Evolutionary conservation across 2,797 vertebrate genomes (phyloP), one percentile per base, ranked within the genome.

Genomic region (Rhynchonycteris naso): DNA sequence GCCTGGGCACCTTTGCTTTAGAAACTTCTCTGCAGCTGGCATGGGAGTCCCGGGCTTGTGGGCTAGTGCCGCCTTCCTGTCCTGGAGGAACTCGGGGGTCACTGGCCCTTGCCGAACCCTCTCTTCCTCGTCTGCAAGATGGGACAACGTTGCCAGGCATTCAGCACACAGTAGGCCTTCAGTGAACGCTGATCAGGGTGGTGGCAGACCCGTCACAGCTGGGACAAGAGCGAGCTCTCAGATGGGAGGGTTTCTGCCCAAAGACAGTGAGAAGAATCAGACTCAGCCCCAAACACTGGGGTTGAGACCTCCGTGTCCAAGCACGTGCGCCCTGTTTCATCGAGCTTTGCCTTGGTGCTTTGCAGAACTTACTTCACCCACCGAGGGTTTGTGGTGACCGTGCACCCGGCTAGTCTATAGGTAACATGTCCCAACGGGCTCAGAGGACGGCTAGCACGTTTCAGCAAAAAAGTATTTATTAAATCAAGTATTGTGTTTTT

Each of bases 171-270:
- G 21, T 14, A 28, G 47, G 52, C 61, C 47, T 59, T 56, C 26
- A 1, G 21, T 21, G 1, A 18, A 35, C 2, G 16, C 54, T 5
- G 28, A 21, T 28, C 0, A 5, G 5, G 5, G 26, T 26, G 54
- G 50, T 3, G 11, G 59, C 5, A 26, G 33, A 28, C 15, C 63
- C 26, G 26, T 33, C 18, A 52, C 38, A 43, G n/a, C 83, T 38
- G 35, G 24, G 9, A 35, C 47, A 13, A 21, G 12, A 13, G 4
- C 7, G 28, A 18, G 12, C 26, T 22, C 1, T 10, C 12, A 30
- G 74, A 21, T 1, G 15, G 10, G 65, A 13, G 61, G 10, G 5
- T 13, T 30, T 93, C 38, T 56, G 13, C 5, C n/a, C 3, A 7
- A 35, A 3, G 18, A n/a, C 18, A 2, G 1, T 0, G 35, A 69